Evolutionary conservation across 1,140 invertebrate species (phyloP).

Genomic region (Mactra quadrangularis): DNA sequence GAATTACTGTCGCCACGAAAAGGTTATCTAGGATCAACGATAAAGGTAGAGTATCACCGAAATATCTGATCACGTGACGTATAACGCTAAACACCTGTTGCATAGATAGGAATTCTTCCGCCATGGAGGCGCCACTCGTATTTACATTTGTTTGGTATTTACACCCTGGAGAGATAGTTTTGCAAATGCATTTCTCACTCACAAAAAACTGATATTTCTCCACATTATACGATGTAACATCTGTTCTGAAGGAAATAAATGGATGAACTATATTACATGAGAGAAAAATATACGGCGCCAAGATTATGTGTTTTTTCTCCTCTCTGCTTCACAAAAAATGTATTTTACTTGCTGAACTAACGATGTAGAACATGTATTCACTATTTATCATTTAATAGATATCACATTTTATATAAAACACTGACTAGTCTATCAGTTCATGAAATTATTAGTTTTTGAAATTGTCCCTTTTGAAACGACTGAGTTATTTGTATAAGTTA

Average conservation of each 20-base stretch:
- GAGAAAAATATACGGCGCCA: constrained; percentile 42
- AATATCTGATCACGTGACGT: constrained; percentile 54
- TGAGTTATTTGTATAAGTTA: no score
- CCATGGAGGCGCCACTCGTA: constrained; percentile 53
- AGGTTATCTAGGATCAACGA: constrained; percentile 64
- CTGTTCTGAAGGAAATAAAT: constrained; percentile 47
- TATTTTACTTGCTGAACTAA: no score
- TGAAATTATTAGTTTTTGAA: no score
- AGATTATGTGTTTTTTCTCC: no score
- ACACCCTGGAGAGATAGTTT: constrained; percentile 59
- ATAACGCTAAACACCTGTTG: constrained; percentile 65
- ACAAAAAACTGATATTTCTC: constrained; percentile 45
- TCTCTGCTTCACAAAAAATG: no score
- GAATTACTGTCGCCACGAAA: constrained; percentile 61
- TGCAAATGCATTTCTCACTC: constrained; percentile 62
- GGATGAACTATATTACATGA: constrained; percentile 14
- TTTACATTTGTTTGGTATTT: constrained; percentile 62
- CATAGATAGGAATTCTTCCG: constrained; percentile 57
- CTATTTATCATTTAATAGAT: background rate
- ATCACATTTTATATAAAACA: background rate
- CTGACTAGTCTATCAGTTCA: no score
- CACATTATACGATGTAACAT: constrained; percentile 35
- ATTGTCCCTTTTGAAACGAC: no score
- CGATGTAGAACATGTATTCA: no score
- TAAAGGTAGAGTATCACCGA: constrained; percentile 63